Evolutionary conservation across 2,113 vertebrate genomes (phyloP).

Genomic region (Heptranchias perlo): DNA sequence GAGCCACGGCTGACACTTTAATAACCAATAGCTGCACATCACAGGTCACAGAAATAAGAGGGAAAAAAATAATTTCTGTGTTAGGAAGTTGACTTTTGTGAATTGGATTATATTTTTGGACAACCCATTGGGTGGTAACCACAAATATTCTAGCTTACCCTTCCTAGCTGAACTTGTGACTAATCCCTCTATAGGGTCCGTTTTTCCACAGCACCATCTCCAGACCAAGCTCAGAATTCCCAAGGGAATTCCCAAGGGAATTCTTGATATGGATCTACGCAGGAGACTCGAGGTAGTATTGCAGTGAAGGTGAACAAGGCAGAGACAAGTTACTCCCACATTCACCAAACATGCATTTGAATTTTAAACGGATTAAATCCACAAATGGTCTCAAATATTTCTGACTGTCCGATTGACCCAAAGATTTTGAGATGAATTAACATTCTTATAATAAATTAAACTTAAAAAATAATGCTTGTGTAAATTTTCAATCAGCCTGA

Average conservation of each 20-base stretch:
- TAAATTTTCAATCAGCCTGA: neutral
- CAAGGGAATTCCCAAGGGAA: slow-evolving; percentile 1
- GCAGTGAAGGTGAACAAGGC: neutral
- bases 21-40: neutral
- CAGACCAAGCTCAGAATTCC: neutral
- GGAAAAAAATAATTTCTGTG: neutral
- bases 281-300: neutral
- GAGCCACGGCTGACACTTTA: neutral
- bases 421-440: neutral
- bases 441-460: neutral
- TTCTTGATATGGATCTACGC: neutral
- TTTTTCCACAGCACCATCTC: neutral
- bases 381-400: neutral
- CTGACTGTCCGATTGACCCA: neutral
- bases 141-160: neutral
- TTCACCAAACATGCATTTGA: neutral
- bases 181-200: neutral
- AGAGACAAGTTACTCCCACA: neutral
- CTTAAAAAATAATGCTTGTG: neutral
- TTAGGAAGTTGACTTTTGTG: neutral
- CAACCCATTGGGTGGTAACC: neutral
- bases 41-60: neutral
- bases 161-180: neutral
- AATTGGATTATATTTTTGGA: neutral
- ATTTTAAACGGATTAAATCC: neutral